Evolutionary conservation across 2,797 vertebrate species (phyloP), one percentile per base, ranked within the genome.

Genomic region (Coregonus suidteri): DNA sequence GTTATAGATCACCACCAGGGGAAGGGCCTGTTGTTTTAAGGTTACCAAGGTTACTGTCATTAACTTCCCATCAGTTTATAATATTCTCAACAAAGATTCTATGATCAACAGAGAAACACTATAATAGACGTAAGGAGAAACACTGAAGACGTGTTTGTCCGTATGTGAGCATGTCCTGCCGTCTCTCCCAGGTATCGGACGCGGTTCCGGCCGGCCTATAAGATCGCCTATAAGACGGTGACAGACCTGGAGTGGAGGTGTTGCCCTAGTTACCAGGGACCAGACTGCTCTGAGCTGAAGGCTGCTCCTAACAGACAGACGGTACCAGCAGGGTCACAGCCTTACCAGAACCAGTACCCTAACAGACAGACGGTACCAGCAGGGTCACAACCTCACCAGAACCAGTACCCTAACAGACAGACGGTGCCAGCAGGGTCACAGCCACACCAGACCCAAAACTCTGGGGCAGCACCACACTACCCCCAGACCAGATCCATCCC

Each of bases 191-290:
- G 98, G 79, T 97, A 96, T 85, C 93, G 92, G 16, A 96, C 95
- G 1, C 95, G 90, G 79, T 95, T 98, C 91, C 95, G 96, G 34
- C 97, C 98, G 59, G 96, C 94, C 15, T 98, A 98, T 65, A 96
- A 95, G 76, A 94, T 96, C 77, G 92, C 92, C 0, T 98, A 95
- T 86, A 99, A 98, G 91, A 95, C 84, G 0, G 95, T 99, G 35
- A 98, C 98, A 2, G 97, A 97, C 85, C 77, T 99, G 51, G 96
- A 98, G 75, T 99, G 98, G 98, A 96, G 95, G 66, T 99, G 98
- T 84, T 99, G 98, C 82, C 98, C 98, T 0, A 96, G 96, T 25
- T 97, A 95, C 88, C 95, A 92, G 86, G 98, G 98, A 68, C 91
- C 88, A 15, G 94, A 97, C 88, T 99, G 98, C 85, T 95, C 91